These are phyloP conservation scores for Trachops cirrhosus DNA, from an alignment of 2,797 vertebrate species.

Conservation along the genomic window DNA sequence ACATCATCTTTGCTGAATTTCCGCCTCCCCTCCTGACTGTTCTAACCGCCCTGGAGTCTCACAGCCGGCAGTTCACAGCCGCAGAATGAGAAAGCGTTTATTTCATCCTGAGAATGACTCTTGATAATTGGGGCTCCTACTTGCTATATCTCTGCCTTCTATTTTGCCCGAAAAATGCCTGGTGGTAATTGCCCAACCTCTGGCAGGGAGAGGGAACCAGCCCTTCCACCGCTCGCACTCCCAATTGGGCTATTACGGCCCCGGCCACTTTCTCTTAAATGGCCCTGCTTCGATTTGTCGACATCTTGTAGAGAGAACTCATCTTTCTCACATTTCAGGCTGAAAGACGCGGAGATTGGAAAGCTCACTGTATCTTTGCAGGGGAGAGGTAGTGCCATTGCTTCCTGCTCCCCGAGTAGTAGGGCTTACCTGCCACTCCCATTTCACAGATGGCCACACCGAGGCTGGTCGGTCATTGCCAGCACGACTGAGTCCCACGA, in stretches of 20 bases:
- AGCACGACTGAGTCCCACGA: background rate
- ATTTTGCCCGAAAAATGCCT: constrained; percentile 71
- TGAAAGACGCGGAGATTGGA: background rate
- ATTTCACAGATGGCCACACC: constrained; percentile 23
- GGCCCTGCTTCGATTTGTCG: constrained; percentile 41
- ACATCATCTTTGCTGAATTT: background rate
- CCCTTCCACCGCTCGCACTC: background rate
- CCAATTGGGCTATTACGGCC: constrained; percentile 68
- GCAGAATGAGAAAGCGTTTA: constrained; percentile 18
- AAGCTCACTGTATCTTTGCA: background rate
- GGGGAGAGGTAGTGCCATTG: background rate
- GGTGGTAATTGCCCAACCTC: constrained; percentile 55
- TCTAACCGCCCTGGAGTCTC: background rate
- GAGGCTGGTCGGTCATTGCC: background rate
- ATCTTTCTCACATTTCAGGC: constrained; percentile 43
- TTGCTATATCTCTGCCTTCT: constrained; percentile 70
- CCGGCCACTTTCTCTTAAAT: constrained; percentile 67
- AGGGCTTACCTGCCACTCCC: background rate
- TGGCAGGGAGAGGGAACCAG: constrained; percentile 38
- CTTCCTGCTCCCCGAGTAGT: background rate
- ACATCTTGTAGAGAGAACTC: constrained; percentile 46
- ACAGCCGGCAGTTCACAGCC: background rate
- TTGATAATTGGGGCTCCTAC: constrained; percentile 35
- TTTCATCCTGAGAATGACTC: constrained; percentile 54
- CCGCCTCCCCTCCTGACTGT: background rate